Percentiles rank a stretch among this genome's conserved stretches.
Evolutionary conservation across 1,140 invertebrate species (phyloP).

Genomic region (Cotesia typhae): DNA sequence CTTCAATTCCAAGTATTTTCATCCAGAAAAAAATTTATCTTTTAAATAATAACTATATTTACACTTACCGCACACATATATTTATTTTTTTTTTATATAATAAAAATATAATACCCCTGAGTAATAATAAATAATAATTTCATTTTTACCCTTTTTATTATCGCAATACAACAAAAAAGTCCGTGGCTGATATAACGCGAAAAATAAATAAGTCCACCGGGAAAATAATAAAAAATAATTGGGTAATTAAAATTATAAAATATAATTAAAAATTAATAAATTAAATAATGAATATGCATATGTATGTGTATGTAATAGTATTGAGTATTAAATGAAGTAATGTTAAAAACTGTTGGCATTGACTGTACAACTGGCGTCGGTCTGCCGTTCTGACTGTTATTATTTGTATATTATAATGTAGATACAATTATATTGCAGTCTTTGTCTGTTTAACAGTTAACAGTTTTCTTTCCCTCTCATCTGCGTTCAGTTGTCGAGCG

Average conservation of each 20-base stretch:
- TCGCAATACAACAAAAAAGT: background rate
- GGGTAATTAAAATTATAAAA: background rate
- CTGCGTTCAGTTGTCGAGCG: conserved; percentile 11
- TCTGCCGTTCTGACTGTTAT: conserved; percentile 64
- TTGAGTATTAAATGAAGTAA: background rate
- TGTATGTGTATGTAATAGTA: conserved; percentile 22
- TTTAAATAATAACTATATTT: conserved; percentile 1
- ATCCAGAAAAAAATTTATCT: background rate
- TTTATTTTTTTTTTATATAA: background rate
- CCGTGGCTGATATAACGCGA: no score
- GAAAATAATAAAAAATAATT: conserved; percentile 1
- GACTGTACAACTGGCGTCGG: conserved; percentile 64
- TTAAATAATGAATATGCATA: conserved; percentile 5
- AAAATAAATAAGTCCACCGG: no score
- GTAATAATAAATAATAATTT: no score
- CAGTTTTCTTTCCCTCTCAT: conserved; percentile 30
- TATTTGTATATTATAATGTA: conserved; percentile 69
- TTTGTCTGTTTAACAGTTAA: conserved; percentile 48
- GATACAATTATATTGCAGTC: conserved; percentile 65
- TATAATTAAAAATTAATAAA: background rate
- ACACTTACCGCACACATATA: conserved; percentile 7
- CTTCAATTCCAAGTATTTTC: conserved; percentile 37
- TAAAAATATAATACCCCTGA: no score
- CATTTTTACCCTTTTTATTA: no score
- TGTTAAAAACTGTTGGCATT: conserved; percentile 22